Evolutionary conservation across 2,888 invertebrate species (phyloP).

Genomic region (Tetranychus truncatus): DNA sequence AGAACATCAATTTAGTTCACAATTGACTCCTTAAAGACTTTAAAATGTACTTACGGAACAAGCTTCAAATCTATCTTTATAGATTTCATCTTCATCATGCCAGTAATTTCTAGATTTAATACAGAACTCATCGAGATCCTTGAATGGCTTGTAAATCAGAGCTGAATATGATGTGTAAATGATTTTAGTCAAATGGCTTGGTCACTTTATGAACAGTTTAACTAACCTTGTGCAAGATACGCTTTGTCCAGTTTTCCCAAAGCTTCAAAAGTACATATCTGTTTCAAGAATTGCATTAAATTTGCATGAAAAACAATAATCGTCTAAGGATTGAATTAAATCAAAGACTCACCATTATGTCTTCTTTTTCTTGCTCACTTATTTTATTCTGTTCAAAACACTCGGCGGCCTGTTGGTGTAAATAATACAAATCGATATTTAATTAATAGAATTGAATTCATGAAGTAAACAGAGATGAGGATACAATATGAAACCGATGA

Average conservation of each 20-base stretch:
- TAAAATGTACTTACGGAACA: neutral
- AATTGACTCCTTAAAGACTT: neutral
- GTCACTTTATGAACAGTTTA: too few relatives aligned
- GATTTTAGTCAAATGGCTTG: too few relatives aligned
- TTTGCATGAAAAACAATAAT: neutral
- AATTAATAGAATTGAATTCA: neutral
- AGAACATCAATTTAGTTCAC: neutral
- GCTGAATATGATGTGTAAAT: neutral
- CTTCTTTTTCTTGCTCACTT: neutral
- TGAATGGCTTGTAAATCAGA: neutral
- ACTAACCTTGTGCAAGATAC: neutral
- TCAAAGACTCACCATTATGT: neutral
- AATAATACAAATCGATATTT: neutral
- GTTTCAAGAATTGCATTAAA: neutral
- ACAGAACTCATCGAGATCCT: neutral
- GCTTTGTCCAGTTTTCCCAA: neutral
- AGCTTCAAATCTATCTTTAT: neutral
- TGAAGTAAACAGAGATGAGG: too few relatives aligned
- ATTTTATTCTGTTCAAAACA: neutral
- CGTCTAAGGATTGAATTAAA: neutral
- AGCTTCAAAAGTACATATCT: neutral
- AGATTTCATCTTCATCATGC: neutral
- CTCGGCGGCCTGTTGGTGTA: neutral
- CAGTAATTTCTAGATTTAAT: neutral
- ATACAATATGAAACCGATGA: neutral